Percentiles rank a stretch among this genome's conserved stretches.
Conservation (phyloP, 2,888 invertebrate genomes). For the Nephrotoma appendiculata region DNA sequence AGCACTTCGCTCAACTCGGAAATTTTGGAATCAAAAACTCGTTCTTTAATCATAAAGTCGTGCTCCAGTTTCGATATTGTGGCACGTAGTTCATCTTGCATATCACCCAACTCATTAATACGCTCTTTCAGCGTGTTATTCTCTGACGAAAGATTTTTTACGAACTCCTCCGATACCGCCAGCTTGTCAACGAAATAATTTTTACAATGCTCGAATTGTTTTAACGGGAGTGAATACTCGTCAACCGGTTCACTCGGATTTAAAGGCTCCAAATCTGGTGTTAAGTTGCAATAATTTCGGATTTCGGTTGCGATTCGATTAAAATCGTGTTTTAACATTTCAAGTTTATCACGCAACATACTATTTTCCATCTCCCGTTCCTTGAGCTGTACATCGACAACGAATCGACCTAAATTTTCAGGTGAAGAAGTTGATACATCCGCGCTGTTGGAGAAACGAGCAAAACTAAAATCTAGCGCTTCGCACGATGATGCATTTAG, state of each 20-base stretch:
- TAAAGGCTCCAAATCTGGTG: not conserved
- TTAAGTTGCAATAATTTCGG: not conserved
- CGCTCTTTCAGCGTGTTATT: not conserved
- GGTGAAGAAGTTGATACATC: constrained; percentile 20
- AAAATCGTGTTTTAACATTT: not conserved
- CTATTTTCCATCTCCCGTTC: constrained; percentile 27
- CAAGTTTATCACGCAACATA: not conserved
- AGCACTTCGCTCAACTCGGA: not conserved
- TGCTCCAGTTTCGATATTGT: not conserved
- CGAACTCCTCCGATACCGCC: not conserved
- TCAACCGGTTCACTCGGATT: not conserved
- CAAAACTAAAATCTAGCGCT: constrained; percentile 20
- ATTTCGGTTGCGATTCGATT: not conserved
- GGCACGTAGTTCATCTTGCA: not conserved
- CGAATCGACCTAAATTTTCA: constrained; percentile 26
- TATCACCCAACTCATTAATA: not conserved
- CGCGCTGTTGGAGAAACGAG: constrained; percentile 17
- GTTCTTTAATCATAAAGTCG: not conserved
- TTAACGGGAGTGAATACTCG: not conserved
- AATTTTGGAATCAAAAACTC: not conserved
- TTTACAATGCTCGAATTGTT: not conserved
- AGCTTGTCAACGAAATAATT: not conserved
- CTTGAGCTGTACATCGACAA: constrained; percentile 28
- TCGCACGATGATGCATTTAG: constrained; percentile 20
- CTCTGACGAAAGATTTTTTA: not conserved